Percentiles rank a stretch among this genome's conserved stretches.
Evolutionary conservation across 64 coral and sea anemone genomes (phyloP).

Genomic region (Stichodactyla helianthus): DNA sequence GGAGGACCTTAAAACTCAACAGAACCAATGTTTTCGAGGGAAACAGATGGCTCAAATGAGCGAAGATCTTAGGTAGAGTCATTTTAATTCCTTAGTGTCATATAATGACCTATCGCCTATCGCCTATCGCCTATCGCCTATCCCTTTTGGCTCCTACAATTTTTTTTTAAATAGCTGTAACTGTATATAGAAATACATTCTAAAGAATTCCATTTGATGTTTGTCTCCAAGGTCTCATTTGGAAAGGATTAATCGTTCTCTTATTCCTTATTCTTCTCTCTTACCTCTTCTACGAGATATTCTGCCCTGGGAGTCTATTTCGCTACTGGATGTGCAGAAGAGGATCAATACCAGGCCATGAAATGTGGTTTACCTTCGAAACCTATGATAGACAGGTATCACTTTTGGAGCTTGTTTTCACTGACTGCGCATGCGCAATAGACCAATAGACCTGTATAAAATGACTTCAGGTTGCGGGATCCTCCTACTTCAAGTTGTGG

Average conservation of each 20-base stretch:
- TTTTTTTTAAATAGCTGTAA: too few species aligned
- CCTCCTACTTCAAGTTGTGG: too few species aligned
- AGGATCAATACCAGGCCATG: slow-evolving; percentile 44
- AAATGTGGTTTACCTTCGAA: slow-evolving; percentile 16
- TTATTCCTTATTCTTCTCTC: slow-evolving; percentile 40
- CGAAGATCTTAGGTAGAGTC: too few species aligned
- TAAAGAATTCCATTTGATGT: background rate
- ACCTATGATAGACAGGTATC: slow-evolving; percentile 18
- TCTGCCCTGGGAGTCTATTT: slow-evolving; percentile 56
- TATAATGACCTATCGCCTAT: too few species aligned
- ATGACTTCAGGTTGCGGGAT: too few species aligned
- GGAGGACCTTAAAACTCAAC: too few species aligned
- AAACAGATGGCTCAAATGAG: too few species aligned
- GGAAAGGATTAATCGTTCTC: slow-evolving; percentile 13
- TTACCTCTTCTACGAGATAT: slow-evolving; percentile 46
- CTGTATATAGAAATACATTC: background rate
- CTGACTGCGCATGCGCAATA: background rate
- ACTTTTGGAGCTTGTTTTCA: too few species aligned
- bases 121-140: too few species aligned
- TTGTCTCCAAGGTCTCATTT: background rate
- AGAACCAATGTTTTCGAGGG: too few species aligned
- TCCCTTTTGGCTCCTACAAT: too few species aligned
- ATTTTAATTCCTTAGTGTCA: too few species aligned
- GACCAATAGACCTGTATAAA: background rate
- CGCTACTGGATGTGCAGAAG: slow-evolving; percentile 45